phyloP scores from a whole-genome alignment of 1,140 invertebrate species.

The Acromyrmex heyeri region DNA sequence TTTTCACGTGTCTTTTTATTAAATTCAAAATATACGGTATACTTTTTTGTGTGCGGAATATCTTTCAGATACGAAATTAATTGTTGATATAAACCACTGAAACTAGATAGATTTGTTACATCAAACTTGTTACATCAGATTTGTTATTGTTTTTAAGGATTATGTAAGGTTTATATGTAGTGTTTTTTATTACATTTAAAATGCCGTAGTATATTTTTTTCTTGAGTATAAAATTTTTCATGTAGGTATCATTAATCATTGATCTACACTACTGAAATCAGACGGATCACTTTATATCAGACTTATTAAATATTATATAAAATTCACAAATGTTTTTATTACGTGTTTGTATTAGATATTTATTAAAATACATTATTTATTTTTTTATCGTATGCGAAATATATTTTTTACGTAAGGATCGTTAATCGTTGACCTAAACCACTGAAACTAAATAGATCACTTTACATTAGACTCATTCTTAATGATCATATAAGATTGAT shows the following conservation, averaged over 20 bases:
- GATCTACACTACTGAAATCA: not conserved
- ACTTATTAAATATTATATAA: not conserved
- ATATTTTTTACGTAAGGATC: not conserved
- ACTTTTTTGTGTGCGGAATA: not conserved
- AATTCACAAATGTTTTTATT: not conserved
- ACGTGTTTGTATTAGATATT: not conserved
- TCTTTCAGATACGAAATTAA: not conserved
- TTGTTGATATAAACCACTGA: not conserved
- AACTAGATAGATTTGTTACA: not conserved
- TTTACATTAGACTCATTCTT: not conserved
- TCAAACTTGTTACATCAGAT: no score
- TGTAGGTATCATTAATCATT: not conserved
- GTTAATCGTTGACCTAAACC: not conserved
- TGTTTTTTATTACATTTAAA: not conserved
- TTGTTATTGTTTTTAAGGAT: not conserved
- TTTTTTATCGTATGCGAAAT: not conserved
- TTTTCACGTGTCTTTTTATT: not conserved
- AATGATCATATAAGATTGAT: not conserved
- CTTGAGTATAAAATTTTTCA: not conserved
- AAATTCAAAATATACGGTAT: not conserved
- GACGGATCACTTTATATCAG: not conserved
- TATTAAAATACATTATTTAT: not conserved
- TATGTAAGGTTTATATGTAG: not conserved
- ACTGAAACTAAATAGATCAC: not conserved
- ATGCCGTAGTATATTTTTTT: not conserved